Evolutionary conservation across 2,888 invertebrate genomes (phyloP).

Genomic region (Papilio demoleus): DNA sequence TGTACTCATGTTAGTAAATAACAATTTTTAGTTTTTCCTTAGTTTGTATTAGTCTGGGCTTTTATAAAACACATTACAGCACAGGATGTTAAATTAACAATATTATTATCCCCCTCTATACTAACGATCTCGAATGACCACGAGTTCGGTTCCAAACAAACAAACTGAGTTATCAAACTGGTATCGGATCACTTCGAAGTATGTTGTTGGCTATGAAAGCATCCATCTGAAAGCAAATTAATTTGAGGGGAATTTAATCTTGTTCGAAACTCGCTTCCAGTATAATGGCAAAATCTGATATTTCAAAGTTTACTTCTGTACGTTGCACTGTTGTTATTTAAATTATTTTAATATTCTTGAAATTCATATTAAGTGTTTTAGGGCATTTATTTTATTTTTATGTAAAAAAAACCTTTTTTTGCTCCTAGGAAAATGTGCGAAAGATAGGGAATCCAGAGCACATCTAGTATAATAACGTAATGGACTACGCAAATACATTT

Average conservation of each 20-base stretch:
- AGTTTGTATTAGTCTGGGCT: too few relatives aligned
- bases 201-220: constrained; percentile 31
- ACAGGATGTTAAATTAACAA: not conserved
- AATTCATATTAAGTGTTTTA: not conserved
- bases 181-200: constrained; percentile 22
- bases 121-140: constrained; percentile 12
- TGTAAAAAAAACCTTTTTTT: too few relatives aligned
- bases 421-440: too few relatives aligned
- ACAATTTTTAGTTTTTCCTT: too few relatives aligned
- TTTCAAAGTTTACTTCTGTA: not conserved
- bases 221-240: constrained; percentile 29
- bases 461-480: too few relatives aligned
- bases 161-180: constrained; percentile 28
- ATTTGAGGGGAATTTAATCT: constrained; percentile 25
- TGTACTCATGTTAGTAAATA: too few relatives aligned
- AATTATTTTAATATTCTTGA: not conserved
- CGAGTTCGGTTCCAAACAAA: constrained; percentile 20
- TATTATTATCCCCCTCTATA: not conserved
- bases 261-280: constrained; percentile 13
- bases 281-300: constrained; percentile 15
- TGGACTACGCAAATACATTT: too few relatives aligned
- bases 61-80: too few relatives aligned
- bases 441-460: too few relatives aligned
- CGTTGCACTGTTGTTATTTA: not conserved
- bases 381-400: too few relatives aligned